Evolutionary conservation across 2,113 vertebrate genomes (phyloP).

Genomic region (Lathamus discolor): DNA sequence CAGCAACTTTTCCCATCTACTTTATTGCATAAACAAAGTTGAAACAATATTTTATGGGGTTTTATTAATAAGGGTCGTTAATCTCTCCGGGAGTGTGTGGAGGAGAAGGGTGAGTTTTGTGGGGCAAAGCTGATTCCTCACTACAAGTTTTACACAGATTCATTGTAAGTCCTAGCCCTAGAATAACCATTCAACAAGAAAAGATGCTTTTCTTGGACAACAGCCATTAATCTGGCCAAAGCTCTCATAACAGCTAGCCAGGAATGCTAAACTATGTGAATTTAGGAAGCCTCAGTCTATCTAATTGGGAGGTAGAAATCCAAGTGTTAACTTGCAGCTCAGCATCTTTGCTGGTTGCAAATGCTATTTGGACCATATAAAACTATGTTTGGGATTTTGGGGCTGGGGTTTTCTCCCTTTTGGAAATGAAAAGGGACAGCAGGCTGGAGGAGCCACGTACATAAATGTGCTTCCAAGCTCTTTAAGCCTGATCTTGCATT

Average conservation of each 20-base stretch:
- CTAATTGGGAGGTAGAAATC: background rate
- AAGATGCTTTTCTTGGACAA: constrained; percentile 6
- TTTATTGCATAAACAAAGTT: background rate
- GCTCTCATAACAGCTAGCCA: background rate
- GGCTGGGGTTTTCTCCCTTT: rapidly evolving
- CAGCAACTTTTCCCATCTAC: background rate
- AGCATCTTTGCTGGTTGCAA: background rate
- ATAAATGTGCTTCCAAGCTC: background rate
- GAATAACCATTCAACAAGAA: background rate
- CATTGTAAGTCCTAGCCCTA: background rate
- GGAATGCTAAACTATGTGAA: background rate
- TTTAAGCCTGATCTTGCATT: background rate
- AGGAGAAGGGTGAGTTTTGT: constrained; percentile 6
- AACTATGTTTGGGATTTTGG: background rate
- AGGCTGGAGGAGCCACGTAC: background rate
- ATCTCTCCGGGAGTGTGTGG: background rate
- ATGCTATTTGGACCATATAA: background rate
- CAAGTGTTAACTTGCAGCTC: background rate
- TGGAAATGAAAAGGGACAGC: background rate
- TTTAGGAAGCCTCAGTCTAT: background rate
- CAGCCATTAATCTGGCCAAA: background rate
- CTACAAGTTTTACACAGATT: background rate
- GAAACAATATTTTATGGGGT: background rate
- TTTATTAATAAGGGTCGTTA: background rate
- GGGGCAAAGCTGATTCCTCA: background rate